Conservation (phyloP, 1,140 invertebrate species). For the Protaetia brevitarsis region DNA sequence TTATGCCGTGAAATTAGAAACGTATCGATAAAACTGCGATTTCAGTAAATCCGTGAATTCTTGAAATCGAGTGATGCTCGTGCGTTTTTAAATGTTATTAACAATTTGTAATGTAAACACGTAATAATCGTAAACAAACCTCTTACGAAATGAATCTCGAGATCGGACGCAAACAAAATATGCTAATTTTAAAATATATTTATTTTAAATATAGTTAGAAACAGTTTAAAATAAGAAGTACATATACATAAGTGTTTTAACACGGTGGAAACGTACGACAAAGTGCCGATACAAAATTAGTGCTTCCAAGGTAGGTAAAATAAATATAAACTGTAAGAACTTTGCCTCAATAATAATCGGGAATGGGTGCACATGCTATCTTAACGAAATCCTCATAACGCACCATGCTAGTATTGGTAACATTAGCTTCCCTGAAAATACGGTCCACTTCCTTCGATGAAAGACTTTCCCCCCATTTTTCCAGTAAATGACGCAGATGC, state of each 20-base stretch:
- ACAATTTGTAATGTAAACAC: too few relatives aligned
- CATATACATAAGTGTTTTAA: background rate
- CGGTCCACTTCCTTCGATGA: conserved; percentile 91
- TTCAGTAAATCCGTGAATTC: too few relatives aligned
- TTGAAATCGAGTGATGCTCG: too few relatives aligned
- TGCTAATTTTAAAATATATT: background rate
- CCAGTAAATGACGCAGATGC: conserved; percentile 82
- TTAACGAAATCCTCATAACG: conserved; percentile 92
- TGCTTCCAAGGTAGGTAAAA: conserved; percentile 7
- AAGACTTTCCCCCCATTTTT: conserved; percentile 88
- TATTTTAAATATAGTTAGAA: background rate
- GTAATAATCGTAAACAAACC: too few relatives aligned
- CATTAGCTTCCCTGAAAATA: conserved; percentile 90
- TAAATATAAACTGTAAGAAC: background rate
- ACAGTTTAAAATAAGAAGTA: background rate
- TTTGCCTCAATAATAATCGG: conserved; percentile 80
- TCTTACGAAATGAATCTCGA: too few relatives aligned
- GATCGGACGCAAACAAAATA: background rate
- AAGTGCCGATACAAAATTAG: background rate
- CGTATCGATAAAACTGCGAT: too few relatives aligned
- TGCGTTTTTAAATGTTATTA: too few relatives aligned
- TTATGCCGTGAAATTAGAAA: too few relatives aligned
- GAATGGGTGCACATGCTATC: conserved; percentile 88
- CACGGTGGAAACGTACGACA: background rate
- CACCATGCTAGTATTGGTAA: conserved; percentile 75